A percentile compares a stretch with the other conserved stretches of the same genome.
Evolutionary conservation across 2,113 vertebrate species (phyloP).

Genomic region (Mesoclemmys tuberculata): DNA sequence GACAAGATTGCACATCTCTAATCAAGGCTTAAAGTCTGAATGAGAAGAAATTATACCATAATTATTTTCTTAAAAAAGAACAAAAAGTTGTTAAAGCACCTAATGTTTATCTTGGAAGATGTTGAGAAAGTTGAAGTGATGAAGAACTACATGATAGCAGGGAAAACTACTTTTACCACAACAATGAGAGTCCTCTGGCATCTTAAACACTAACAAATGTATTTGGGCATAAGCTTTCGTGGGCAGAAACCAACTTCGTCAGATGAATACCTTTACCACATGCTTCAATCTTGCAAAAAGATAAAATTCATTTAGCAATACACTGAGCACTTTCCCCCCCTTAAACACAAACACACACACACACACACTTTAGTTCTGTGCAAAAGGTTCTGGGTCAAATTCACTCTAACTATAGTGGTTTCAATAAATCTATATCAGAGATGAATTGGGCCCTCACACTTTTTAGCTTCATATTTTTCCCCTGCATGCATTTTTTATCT

Average conservation of each 20-base stretch:
- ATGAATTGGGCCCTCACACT: neutral
- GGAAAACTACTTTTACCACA: neutral
- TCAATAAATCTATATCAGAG: neutral
- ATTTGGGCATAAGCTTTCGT: too few species aligned
- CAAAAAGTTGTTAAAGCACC: constrained; percentile 62
- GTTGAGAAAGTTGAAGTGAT: constrained; percentile 35
- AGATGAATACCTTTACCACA: neutral
- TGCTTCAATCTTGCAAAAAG: constrained; percentile 18
- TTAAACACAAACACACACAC: neutral
- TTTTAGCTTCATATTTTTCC: neutral
- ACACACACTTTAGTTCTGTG: neutral
- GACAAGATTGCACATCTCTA: constrained; percentile 66
- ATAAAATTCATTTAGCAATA: neutral
- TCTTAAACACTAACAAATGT: too few species aligned
- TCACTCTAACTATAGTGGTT: neutral
- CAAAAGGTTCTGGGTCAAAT: neutral
- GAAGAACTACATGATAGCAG: constrained; percentile 5
- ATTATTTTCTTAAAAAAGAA: constrained; percentile 74
- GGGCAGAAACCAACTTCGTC: too few species aligned
- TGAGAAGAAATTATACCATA: constrained; percentile 71
- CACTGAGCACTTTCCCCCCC: neutral
- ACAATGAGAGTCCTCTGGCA: too few species aligned
- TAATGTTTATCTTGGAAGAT: constrained; percentile 59
- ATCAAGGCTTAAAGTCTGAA: constrained; percentile 77
- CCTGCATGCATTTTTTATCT: neutral